phyloP scores from a whole-genome alignment of 2,113 vertebrate species.

The Vidua macroura region DNA sequence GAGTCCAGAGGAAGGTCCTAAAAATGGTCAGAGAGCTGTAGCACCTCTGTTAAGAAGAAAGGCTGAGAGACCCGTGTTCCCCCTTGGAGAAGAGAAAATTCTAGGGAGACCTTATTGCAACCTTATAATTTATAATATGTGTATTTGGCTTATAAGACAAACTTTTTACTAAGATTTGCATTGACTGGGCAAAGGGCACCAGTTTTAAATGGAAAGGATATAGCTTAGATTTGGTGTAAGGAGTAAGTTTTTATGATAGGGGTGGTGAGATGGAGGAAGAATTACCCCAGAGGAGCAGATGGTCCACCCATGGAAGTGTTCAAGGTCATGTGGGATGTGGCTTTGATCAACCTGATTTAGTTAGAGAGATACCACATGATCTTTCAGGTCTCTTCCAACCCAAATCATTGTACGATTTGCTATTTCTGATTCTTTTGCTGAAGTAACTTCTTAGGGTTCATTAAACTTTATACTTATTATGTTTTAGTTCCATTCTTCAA shows the following conservation, averaged over 20 bases:
- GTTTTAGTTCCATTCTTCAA: neutral
- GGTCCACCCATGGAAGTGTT: rapidly evolving
- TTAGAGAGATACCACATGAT: neutral
- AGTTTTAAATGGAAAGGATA: neutral
- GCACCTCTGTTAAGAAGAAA: neutral
- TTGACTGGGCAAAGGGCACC: neutral
- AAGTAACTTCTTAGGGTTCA: neutral
- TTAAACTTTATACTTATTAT: neutral
- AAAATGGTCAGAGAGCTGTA: neutral
- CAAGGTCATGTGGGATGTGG: neutral
- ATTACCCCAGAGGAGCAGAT: neutral
- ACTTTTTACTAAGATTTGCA: neutral
- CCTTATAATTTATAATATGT: neutral
- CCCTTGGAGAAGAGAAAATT: neutral
- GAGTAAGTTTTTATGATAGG: neutral
- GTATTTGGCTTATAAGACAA: neutral
- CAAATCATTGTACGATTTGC: neutral
- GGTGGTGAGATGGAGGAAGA: neutral
- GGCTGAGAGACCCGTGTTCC: rapidly evolving
- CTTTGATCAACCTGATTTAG: neutral
- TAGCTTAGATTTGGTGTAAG: neutral
- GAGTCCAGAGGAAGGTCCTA: neutral
- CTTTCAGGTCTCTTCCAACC: neutral
- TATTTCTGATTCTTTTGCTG: neutral
- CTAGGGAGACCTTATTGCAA: neutral